A percentile compares a stretch with the other conserved stretches of the same genome.
phyloP scores from a whole-genome alignment of 2,888 invertebrate genomes.

The Papilio elwesi region DNA sequence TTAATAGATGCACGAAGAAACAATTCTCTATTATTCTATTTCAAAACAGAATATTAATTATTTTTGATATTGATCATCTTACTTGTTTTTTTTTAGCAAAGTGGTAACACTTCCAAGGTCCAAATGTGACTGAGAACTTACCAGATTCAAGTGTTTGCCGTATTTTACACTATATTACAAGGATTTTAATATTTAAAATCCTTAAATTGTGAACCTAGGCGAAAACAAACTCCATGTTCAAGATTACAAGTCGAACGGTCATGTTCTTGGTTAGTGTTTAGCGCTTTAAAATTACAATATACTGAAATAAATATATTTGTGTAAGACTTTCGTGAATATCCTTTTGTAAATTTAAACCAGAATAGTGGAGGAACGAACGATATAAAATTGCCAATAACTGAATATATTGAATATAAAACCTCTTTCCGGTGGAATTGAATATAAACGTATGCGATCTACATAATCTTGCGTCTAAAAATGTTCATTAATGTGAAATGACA shows the following conservation, averaged over 20 bases:
- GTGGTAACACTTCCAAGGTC: neutral
- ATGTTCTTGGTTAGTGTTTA: too few relatives aligned
- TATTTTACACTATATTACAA: too few relatives aligned
- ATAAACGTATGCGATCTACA: neutral
- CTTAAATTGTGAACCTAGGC: too few relatives aligned
- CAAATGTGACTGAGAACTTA: too few relatives aligned
- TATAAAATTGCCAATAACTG: constrained; percentile 12
- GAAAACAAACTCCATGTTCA: too few relatives aligned
- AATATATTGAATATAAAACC: neutral
- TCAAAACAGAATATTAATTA: too few relatives aligned
- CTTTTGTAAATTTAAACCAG: neutral
- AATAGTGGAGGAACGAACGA: neutral
- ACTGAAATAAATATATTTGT: too few relatives aligned
- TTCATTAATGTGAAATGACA: too few relatives aligned
- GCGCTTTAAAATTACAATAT: too few relatives aligned
- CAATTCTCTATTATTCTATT: neutral
- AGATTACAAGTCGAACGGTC: too few relatives aligned
- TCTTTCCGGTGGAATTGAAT: neutral
- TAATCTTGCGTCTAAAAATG: neutral
- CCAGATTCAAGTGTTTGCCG: too few relatives aligned
- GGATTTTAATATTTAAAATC: too few relatives aligned
- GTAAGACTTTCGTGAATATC: neutral
- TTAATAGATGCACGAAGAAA: neutral
- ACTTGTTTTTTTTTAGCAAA: neutral
- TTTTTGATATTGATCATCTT: neutral